Conservation (phyloP, 2,888 invertebrate genomes). For the Eristalis arbustorum region DNA sequence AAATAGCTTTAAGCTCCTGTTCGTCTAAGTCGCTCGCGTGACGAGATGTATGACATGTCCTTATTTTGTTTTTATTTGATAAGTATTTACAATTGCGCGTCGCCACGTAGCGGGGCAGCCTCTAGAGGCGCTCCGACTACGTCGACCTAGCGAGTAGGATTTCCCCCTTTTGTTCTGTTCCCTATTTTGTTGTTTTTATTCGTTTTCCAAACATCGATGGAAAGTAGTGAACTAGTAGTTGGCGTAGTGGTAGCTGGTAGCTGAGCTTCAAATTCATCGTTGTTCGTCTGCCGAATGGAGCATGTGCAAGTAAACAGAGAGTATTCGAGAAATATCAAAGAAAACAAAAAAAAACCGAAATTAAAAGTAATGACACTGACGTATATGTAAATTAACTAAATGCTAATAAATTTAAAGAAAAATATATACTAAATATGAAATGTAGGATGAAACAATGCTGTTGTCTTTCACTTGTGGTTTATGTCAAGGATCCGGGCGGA, state of each 20-base stretch:
- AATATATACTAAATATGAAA: constrained; percentile 56
- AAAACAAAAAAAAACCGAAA: constrained; percentile 27
- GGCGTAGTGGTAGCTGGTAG: constrained; percentile 17
- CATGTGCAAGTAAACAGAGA: constrained; percentile 16
- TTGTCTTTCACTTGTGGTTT: background rate
- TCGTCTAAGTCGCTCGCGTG: background rate
- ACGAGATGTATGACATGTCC: constrained; percentile 11
- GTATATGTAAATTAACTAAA: constrained; percentile 62
- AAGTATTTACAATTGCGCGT: constrained; percentile 45
- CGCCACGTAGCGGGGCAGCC: constrained; percentile 15
- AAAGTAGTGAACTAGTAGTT: constrained; percentile 10
- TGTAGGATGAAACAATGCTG: constrained; percentile 16
- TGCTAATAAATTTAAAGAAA: constrained; percentile 56
- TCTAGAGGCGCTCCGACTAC: background rate
- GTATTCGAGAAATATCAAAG: constrained; percentile 11
- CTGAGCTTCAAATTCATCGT: constrained; percentile 5
- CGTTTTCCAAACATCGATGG: background rate
- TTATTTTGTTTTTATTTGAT: constrained; percentile 36
- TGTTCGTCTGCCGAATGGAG: constrained; percentile 15
- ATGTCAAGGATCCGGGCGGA: too few relatives aligned
- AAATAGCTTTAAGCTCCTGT: constrained; percentile 59
- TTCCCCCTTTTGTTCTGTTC: background rate
- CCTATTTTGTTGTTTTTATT: background rate
- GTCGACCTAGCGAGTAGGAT: background rate
- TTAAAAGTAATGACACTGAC: constrained; percentile 47